Percentiles rank a stretch among this genome's conserved stretches.
These are phyloP conservation scores for Argynnis bischoffii DNA, from an alignment of 2,888 invertebrate species.

Conservation along the genomic window DNA sequence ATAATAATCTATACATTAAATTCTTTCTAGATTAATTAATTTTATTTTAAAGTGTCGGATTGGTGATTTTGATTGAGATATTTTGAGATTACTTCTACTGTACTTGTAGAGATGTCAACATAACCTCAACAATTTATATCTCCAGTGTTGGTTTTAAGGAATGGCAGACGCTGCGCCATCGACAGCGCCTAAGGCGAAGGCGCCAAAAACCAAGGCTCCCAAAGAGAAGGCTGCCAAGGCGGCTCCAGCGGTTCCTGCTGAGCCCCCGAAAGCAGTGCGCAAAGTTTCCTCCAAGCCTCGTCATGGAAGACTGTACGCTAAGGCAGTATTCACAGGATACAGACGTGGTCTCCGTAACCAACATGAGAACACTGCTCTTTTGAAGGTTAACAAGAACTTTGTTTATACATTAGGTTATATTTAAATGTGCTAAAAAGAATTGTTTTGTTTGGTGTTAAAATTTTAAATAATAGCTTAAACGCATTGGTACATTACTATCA, in stretches of 20 bases:
- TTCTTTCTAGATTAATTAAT: conserved; percentile 30
- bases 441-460: background rate
- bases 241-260: conserved; percentile 80
- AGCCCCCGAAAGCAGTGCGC: conserved; percentile 76
- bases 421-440: background rate
- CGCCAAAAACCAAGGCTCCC: conserved; percentile 81
- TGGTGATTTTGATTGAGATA: conserved; percentile 52
- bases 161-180: conserved; percentile 84
- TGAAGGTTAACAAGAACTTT: conserved; percentile 83
- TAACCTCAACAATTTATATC: conserved; percentile 60
- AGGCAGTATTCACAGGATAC: conserved; percentile 97
- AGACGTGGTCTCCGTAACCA: conserved; percentile 98
- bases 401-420: conserved; percentile 16
- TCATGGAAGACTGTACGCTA: conserved; percentile 96
- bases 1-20: background rate
- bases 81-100: conserved; percentile 54
- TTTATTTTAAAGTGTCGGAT: conserved; percentile 50
- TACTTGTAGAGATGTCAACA: conserved; percentile 66
- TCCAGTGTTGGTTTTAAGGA: conserved; percentile 62
- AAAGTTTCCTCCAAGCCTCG: conserved; percentile 80
- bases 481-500: too few relatives aligned
- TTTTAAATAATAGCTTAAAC: too few relatives aligned
- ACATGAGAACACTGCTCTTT: conserved; percentile 97
- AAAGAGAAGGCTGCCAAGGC: conserved; percentile 82
- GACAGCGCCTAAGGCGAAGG: conserved; percentile 79